Base-by-base conservation (phyloP, 2,113 vertebrate genomes). In the Larimichthys crocea region DNA sequence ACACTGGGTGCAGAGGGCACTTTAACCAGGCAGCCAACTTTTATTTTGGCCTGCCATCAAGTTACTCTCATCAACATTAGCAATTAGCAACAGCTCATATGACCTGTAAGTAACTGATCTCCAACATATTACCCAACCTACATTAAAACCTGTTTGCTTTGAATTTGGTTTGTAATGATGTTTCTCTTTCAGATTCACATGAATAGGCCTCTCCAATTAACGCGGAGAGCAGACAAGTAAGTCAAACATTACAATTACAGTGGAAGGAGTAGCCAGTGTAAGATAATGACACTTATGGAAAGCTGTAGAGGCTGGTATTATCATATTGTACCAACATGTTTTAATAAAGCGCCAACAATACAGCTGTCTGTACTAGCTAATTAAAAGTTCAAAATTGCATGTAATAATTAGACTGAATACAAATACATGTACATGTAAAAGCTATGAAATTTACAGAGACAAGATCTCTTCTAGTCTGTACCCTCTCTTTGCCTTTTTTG, bases 401-500 rank as follows among this genome's bases (percentile, higher is more conserved):
- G 55, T 75, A 42, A n/a, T 62, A 2, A 74, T 1, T 53, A 42
- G 62, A 64, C 9, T 42, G 22, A 61, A 69, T 22, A 62, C 15
- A 66, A 44, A 49, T 12, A 53, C 22, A 42, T 10, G 9, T 15
- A 57, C 29, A 44, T 17, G 62, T 15, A 35, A 65, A 77, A 73
- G 15, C 49, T 61, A 6, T 42, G 14, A 61, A 8, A 64, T 44
- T 69, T 60, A 22, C 26, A 80, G 22, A 66, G n/a, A 42, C 10
- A 10, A 53, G 22, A 68, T 65, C 29, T 49, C 17, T 22, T 24
- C 16, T 31, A 40, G 22, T 31, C n/a, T 66, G 12, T 5, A 5
- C 63, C 59, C n/a, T 60, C 29, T 62, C 31, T 79, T 46, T 74
- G 50, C 57, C 62, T 74, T 31, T 31, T 81, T 81, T 82, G 61